phyloP scores from a whole-genome alignment of 2,113 vertebrate species.

The Bubo scandiacus region DNA sequence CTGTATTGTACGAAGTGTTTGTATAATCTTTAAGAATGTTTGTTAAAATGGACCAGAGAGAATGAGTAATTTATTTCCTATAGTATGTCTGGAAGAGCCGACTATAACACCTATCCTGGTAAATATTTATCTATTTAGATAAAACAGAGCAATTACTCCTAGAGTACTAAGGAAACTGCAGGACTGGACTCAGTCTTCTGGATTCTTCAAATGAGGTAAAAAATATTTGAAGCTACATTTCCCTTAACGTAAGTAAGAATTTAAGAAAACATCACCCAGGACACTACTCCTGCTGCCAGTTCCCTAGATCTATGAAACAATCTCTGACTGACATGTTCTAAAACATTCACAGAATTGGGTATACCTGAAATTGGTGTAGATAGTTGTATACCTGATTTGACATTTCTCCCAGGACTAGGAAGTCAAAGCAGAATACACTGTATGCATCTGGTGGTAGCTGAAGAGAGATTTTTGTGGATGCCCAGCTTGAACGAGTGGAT shows the following conservation, averaged over 20 bases:
- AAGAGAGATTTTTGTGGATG: not conserved
- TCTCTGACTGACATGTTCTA: not conserved
- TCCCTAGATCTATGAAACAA: not conserved
- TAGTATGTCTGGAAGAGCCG: not conserved
- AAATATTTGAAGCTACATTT: not conserved
- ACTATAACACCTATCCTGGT: not conserved
- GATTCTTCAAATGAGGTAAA: not conserved
- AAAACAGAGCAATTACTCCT: not conserved
- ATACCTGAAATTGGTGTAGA: not conserved
- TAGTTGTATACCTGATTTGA: not conserved
- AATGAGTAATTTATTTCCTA: not conserved
- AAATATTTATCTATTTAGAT: not conserved
- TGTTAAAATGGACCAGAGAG: not conserved
- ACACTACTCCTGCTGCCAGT: not conserved
- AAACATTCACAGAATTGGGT: not conserved
- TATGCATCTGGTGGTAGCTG: not conserved
- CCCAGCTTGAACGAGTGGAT: not conserved
- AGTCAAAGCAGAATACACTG: not conserved
- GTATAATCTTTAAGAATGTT: not conserved
- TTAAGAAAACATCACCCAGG: not conserved
- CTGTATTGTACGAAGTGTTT: not conserved
- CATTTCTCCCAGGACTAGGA: not conserved
- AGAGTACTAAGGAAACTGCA: not conserved
- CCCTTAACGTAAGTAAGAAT: not conserved
- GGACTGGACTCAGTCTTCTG: not conserved